A percentile compares a stretch with the other conserved stretches of the same genome.
Conservation (phyloP, 2,797 vertebrate species). For the Danio aesculapii region DNA sequence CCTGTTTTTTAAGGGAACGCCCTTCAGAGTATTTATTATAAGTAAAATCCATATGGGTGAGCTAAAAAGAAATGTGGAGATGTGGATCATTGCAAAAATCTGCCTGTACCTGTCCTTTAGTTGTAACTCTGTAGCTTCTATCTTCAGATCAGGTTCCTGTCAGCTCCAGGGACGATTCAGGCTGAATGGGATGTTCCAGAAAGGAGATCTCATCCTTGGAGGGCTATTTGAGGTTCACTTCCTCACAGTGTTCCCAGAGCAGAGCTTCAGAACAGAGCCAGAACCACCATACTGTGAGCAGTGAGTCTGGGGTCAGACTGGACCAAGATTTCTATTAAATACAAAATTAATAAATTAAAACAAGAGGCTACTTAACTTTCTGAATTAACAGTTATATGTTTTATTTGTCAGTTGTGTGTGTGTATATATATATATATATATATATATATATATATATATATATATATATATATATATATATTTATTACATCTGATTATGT, state of each 20-base stretch:
- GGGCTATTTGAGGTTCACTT: conserved; percentile 54
- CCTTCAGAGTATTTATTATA: conserved; percentile 22
- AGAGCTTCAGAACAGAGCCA: conserved; percentile 14
- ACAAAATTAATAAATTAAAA: no score
- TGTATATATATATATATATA: no score
- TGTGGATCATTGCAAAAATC: conserved; percentile 47
- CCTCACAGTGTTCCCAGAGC: conserved; percentile 31
- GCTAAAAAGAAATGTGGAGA: conserved; percentile 39
- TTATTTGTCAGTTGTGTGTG: no score
- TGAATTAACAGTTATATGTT: no score
- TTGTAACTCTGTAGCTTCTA: conserved; percentile 27
- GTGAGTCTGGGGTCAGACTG: not conserved
- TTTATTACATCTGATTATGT: no score
- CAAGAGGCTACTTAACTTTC: no score
- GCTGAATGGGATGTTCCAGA: conserved; percentile 63
- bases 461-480: no score
- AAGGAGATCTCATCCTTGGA: conserved; percentile 60
- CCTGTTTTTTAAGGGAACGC: conserved; percentile 36
- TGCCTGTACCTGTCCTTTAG: conserved; percentile 50
- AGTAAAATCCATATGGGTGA: not conserved
- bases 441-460: no score
- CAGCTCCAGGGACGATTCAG: conserved; percentile 60
- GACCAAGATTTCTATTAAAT: not conserved
- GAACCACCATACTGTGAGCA: conserved; percentile 19
- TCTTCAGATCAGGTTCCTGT: conserved; percentile 47